A percentile compares a stretch with the other conserved stretches of the same genome.
Evolutionary conservation across 2,797 vertebrate species (phyloP).

Genomic region (Avahi laniger): DNA sequence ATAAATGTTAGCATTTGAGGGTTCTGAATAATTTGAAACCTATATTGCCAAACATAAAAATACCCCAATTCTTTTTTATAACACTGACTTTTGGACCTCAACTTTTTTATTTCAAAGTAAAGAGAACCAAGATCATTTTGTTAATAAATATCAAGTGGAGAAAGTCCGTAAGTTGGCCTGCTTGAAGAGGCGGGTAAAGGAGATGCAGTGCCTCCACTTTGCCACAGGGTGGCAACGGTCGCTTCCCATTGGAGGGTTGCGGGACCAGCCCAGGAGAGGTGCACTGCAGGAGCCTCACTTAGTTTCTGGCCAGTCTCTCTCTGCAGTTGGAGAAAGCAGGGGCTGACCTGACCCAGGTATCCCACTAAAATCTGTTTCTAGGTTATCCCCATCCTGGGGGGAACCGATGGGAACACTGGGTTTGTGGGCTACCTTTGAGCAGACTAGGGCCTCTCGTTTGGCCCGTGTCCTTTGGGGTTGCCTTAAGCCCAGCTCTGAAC

Average conservation of each 20-base stretch:
- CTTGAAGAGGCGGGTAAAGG: background rate
- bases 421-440: background rate
- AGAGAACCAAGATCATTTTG: background rate
- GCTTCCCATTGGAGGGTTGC: background rate
- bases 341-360: background rate
- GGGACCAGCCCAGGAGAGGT: rapidly evolving
- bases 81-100: background rate
- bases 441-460: background rate
- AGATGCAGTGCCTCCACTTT: background rate
- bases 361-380: background rate
- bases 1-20: background rate
- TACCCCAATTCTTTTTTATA: background rate
- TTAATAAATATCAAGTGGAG: background rate
- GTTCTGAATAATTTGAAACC: slow-evolving; percentile 2
- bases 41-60: background rate
- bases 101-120: background rate
- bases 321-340: background rate
- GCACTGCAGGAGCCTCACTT: rapidly evolving
- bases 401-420: background rate
- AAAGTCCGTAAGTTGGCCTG: background rate
- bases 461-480: background rate
- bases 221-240: slow-evolving; percentile 48
- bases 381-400: no score
- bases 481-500: background rate
- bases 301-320: background rate